Conservation (phyloP, 1,140 invertebrate species). For the Oscheius sp. region DNA sequence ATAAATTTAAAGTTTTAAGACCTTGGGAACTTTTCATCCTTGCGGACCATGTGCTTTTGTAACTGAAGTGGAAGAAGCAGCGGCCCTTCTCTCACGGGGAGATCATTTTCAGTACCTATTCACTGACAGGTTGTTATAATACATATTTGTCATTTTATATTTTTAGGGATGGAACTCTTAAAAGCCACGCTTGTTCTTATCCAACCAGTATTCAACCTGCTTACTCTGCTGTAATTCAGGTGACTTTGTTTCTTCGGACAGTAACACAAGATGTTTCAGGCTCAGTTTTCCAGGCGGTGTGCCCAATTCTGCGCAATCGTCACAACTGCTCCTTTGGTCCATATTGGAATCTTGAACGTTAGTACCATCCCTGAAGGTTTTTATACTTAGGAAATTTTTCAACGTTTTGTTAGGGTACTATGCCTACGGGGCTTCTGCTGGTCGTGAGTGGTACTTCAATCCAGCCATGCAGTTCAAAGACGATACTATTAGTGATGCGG, state of each 20-base stretch:
- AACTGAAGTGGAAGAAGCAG: slow-evolving; percentile 13
- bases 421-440: slow-evolving; percentile 43
- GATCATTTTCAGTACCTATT: slow-evolving; percentile 61
- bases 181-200: slow-evolving; percentile 58
- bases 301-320: slow-evolving; percentile 61
- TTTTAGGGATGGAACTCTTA: slow-evolving; percentile 60
- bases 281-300: slow-evolving; percentile 59
- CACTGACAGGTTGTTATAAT: too few species aligned
- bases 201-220: slow-evolving; percentile 57
- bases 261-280: slow-evolving; percentile 27
- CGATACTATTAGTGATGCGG: slow-evolving; percentile 30
- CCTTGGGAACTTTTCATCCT: slow-evolving; percentile 32
- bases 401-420: slow-evolving; percentile 32
- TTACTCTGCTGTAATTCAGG: slow-evolving; percentile 59
- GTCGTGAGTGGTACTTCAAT: slow-evolving; percentile 44
- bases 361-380: slow-evolving; percentile 56
- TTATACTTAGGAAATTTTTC: neutral
- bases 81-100: slow-evolving; percentile 41
- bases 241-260: neutral
- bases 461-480: slow-evolving; percentile 44
- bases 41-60: slow-evolving; percentile 19
- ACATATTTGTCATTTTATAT: too few species aligned
- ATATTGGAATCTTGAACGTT: slow-evolving; percentile 55
- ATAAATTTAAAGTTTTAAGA: slow-evolving; percentile 11
- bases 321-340: slow-evolving; percentile 58